Percentiles rank a stretch among this genome's conserved stretches.
These are phyloP conservation scores for Zaprionus gabonicus DNA, from an alignment of 1,140 invertebrate species.

Conservation along the genomic window DNA sequence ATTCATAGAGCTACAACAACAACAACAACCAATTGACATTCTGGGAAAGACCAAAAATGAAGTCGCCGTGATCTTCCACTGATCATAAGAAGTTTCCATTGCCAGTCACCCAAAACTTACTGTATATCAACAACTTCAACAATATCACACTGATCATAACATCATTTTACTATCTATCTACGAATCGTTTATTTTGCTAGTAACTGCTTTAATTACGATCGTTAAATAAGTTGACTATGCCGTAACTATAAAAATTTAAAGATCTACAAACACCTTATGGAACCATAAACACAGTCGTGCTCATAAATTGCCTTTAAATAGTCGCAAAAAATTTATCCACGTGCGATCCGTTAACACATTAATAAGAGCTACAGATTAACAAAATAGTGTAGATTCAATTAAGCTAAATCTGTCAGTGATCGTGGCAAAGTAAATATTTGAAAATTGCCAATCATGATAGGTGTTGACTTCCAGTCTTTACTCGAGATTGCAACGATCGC, in stretches of 20 bases:
- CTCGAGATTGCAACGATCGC: background rate
- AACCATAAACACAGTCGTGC: background rate
- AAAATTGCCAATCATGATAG: background rate
- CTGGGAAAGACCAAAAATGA: background rate
- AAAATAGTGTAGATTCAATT: background rate
- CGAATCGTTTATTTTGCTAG: background rate
- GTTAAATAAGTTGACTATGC: background rate
- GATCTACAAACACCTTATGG: background rate
- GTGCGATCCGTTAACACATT: background rate
- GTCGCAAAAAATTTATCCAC: background rate
- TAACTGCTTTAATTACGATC: background rate
- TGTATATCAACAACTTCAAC: background rate
- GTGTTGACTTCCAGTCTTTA: conserved; percentile 5
- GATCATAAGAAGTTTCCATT: background rate
- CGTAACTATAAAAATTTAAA: background rate
- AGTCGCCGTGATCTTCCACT: background rate
- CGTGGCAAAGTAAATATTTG: background rate
- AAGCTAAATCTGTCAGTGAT: background rate
- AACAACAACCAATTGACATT: background rate
- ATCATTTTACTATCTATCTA: background rate
- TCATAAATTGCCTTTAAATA: background rate
- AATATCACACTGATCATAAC: background rate
- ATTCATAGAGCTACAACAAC: background rate
- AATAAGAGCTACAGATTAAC: background rate
- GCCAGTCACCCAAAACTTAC: background rate